These are phyloP conservation scores for Lophochroa leadbeateri DNA, from an alignment of 2,113 vertebrate genomes.

Conservation along the genomic window DNA sequence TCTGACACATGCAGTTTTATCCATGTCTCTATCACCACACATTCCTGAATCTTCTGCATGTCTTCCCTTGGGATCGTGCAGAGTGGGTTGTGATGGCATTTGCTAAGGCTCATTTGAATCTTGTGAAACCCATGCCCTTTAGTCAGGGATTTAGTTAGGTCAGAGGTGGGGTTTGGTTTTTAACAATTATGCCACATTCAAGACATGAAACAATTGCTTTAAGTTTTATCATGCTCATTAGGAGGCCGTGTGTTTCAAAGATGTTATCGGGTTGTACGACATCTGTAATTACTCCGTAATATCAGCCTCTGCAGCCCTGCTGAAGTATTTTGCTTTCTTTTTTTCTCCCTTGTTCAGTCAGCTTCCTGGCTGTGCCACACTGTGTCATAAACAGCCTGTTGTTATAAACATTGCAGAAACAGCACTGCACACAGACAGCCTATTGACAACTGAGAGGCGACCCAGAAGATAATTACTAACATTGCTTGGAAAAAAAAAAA, in stretches of 20 bases:
- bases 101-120: not conserved
- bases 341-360: not conserved
- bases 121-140: not conserved
- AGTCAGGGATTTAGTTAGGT: not conserved
- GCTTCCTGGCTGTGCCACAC: not conserved
- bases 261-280: not conserved
- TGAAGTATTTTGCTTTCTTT: not conserved
- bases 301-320: not conserved
- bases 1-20: not conserved
- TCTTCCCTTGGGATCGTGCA: not conserved
- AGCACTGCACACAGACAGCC: not conserved
- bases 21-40: accelerated
- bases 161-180: not conserved
- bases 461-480: conserved; percentile 42
- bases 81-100: not conserved
- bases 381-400: conserved; percentile 42
- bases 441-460: conserved; percentile 23
- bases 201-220: not conserved
- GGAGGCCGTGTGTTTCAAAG: not conserved
- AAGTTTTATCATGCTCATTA: conserved; percentile 21
- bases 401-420: conserved; percentile 18
- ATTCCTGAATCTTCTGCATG: not conserved
- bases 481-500: not conserved
- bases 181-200: not conserved
- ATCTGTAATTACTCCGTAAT: conserved; percentile 20